phyloP scores from a whole-genome alignment of 1,140 invertebrate genomes.

The Catajapyx aquilonaris region DNA sequence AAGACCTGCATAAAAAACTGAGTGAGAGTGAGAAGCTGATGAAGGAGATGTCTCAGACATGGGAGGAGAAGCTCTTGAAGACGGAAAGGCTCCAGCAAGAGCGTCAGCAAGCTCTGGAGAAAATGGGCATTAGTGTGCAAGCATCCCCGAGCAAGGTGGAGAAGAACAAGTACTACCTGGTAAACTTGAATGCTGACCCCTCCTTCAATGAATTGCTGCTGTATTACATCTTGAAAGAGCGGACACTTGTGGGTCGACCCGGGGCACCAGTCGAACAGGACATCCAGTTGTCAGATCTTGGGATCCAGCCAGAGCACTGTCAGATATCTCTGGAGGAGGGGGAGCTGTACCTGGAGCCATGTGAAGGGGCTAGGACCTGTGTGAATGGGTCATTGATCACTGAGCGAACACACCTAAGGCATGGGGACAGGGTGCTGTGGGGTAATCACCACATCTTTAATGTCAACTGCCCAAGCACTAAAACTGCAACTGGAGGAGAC shows the following conservation, averaged over 20 bases:
- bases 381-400: constrained; percentile 55
- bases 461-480: constrained; percentile 75
- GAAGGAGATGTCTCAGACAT: constrained; percentile 92
- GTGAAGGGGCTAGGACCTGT: constrained; percentile 60
- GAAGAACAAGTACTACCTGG: constrained; percentile 92
- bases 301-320: constrained; percentile 86
- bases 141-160: constrained; percentile 95
- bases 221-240: too few species aligned
- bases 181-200: constrained; percentile 96
- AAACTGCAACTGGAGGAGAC: too few species aligned
- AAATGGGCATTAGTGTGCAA: constrained; percentile 97
- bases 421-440: constrained; percentile 95
- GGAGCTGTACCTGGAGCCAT: constrained; percentile 61
- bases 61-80: constrained; percentile 93
- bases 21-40: constrained; percentile 89
- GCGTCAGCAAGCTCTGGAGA: constrained; percentile 83
- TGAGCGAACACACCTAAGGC: constrained; percentile 46
- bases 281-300: constrained; percentile 83
- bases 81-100: constrained; percentile 83
- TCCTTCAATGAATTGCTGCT: constrained; percentile 93
- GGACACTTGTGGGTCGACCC: constrained; percentile 54
- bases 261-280: constrained; percentile 56
- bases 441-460: constrained; percentile 96
- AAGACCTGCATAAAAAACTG: constrained; percentile 53
- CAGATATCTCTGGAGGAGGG: constrained; percentile 65